Evolutionary conservation across 2,113 vertebrate genomes (phyloP).

Genomic region (Elephas maximus): DNA sequence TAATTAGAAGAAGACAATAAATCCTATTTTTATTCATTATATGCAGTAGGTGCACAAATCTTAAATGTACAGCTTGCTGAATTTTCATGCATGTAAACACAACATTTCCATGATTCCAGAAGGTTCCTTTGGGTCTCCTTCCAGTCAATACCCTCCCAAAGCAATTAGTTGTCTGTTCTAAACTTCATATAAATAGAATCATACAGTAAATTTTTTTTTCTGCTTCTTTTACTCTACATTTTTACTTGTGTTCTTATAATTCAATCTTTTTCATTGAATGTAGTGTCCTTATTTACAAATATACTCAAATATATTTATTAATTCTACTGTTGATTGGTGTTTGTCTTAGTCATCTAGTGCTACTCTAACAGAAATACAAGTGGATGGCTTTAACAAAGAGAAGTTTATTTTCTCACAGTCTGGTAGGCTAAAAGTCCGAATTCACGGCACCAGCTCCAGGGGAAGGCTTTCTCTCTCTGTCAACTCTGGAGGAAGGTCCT

Average conservation of each 20-base stretch:
- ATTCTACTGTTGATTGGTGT: background rate
- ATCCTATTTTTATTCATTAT: background rate
- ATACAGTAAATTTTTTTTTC: background rate
- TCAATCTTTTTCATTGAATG: background rate
- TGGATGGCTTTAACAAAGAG: no score
- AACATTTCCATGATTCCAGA: background rate
- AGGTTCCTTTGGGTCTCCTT: background rate
- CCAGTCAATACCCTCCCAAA: background rate
- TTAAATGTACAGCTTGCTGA: background rate
- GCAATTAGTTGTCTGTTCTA: background rate
- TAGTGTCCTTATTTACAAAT: background rate
- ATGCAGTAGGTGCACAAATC: background rate
- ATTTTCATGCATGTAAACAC: background rate
- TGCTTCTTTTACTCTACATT: background rate
- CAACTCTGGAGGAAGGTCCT: no score
- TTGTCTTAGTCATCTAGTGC: no score
- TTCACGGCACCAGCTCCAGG: no score
- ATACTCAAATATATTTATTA: background rate
- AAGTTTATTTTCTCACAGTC: no score
- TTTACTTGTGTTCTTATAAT: background rate
- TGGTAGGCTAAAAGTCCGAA: no score
- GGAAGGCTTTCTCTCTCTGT: no score
- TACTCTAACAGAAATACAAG: no score
- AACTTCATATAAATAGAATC: background rate
- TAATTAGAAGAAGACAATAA: background rate